phyloP scores from a whole-genome alignment of 2,797 vertebrate species.

The Poecilia gillii region DNA sequence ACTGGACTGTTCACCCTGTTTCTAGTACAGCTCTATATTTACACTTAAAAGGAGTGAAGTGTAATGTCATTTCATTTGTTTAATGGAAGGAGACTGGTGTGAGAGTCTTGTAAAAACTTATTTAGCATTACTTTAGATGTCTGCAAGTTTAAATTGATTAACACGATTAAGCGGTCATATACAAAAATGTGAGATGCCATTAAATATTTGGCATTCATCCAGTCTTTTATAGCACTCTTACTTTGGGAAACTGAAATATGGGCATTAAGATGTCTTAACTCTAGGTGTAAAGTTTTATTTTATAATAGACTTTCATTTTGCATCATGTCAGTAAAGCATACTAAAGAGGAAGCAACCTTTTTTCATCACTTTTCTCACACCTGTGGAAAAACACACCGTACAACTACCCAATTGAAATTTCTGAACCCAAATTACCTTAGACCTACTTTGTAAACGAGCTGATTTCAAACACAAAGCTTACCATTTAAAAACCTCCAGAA shows the following conservation, averaged over 20 bases:
- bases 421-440: not conserved
- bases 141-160: not conserved
- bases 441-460: no score
- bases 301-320: not conserved
- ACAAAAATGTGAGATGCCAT: not conserved
- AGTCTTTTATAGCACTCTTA: not conserved
- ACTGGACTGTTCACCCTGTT: not conserved
- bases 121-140: not conserved
- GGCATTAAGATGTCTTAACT: not conserved
- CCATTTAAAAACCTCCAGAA: no score
- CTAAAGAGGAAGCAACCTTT: not conserved
- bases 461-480: no score
- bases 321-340: not conserved
- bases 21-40: not conserved
- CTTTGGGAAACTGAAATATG: not conserved
- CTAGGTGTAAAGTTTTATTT: not conserved
- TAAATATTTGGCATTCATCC: not conserved
- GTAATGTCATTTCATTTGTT: not conserved
- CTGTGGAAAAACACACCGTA: not conserved
- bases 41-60: not conserved
- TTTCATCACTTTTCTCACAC: not conserved
- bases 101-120: not conserved
- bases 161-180: not conserved
- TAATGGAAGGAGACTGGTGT: not conserved
- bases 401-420: not conserved